Percentiles rank a stretch among this genome's conserved stretches.
phyloP scores from a whole-genome alignment of 2,113 vertebrate species.

The Fregata magnificens region DNA sequence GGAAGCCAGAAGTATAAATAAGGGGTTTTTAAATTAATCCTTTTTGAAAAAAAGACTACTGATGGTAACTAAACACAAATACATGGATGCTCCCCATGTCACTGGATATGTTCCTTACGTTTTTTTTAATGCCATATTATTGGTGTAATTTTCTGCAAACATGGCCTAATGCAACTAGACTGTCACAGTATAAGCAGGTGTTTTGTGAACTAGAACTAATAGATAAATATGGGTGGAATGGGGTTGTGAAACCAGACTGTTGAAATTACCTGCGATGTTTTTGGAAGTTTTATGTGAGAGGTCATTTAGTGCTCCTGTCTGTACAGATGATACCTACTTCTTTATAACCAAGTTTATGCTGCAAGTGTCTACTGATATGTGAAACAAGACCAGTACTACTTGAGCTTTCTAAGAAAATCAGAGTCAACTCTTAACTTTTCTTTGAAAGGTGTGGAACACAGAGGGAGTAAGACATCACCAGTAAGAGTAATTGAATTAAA shows the following conservation, averaged over 20 bases:
- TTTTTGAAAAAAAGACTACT: not conserved
- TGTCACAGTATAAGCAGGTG: not conserved
- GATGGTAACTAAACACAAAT: not conserved
- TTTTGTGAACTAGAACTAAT: not conserved
- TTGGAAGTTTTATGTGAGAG: not conserved
- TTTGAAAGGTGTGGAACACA: not conserved
- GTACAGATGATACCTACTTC: not conserved
- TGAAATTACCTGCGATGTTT: not conserved
- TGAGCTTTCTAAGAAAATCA: not conserved
- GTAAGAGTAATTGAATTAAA: not conserved
- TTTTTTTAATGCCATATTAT: not conserved
- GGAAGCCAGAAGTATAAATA: not conserved
- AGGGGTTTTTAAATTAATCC: accelerated
- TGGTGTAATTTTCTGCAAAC: not conserved
- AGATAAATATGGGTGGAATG: not conserved
- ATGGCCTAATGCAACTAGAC: not conserved
- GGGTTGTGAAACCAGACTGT: not conserved
- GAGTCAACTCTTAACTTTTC: not conserved
- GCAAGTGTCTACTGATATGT: not conserved
- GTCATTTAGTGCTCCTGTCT: not conserved
- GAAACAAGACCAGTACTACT: not conserved
- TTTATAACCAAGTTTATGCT: not conserved
- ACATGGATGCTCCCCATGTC: not conserved
- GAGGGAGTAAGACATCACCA: not conserved
- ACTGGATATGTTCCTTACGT: not conserved